These are phyloP conservation scores for Cochlearius cochlearius DNA, from an alignment of 2,113 vertebrate genomes.

Conservation along the genomic window DNA sequence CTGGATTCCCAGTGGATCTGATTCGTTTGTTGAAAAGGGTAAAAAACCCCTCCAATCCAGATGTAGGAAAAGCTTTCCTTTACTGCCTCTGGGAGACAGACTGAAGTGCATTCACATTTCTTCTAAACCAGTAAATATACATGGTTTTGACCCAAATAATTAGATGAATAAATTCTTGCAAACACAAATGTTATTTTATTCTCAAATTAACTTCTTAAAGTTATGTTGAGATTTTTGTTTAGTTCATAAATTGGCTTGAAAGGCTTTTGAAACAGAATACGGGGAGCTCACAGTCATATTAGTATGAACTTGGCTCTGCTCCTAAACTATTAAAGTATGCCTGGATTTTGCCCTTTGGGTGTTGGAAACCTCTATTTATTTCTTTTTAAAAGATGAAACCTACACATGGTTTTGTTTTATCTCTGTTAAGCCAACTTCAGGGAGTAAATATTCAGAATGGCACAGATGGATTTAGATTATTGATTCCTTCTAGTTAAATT, in stretches of 20 bases:
- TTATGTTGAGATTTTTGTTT: neutral
- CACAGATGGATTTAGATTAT: neutral
- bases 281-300: neutral
- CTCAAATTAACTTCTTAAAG: neutral
- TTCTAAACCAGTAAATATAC: neutral
- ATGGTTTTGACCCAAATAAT: neutral
- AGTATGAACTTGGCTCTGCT: neutral
- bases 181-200: neutral
- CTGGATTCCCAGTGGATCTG: neutral
- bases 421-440: neutral
- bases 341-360: slow-evolving; percentile 11
- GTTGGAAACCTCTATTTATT: slow-evolving; percentile 2
- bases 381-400: neutral
- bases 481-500: slow-evolving; percentile 3
- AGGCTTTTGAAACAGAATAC: neutral
- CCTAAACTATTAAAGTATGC: neutral
- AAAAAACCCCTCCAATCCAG: neutral
- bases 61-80: neutral
- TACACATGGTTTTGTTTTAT: neutral
- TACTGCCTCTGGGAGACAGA: neutral
- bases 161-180: neutral
- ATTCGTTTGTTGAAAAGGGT: slow-evolving; percentile 1
- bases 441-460: slow-evolving; percentile 5
- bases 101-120: neutral
- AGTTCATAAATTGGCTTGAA: neutral